Base-by-base conservation (phyloP, 2,113 vertebrate species). In the Anhinga anhinga region DNA sequence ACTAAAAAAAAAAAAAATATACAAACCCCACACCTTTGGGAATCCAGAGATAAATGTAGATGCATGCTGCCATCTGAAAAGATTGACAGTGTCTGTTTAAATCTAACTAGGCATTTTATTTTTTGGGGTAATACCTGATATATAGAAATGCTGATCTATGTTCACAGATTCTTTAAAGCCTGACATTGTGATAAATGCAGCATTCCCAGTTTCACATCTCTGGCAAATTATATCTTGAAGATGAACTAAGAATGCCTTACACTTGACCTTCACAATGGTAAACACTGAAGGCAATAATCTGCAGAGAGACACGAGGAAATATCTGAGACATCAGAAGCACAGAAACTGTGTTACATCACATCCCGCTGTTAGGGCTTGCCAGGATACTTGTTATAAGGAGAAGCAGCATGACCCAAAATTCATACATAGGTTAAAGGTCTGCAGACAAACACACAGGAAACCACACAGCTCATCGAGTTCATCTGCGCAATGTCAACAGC, bases 271-370 rank as follows among this genome's bases (percentile, higher is more conserved):
- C 86, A 72, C 82, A 53, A 65, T 0, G 8, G 36, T 82, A 91
- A 95, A 87, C 86, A 91, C 44, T 20, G 40, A 76, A 62, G 58
- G 45, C 58, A 85, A 77, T 25, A 93, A 91, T 86, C 95, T 95
- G 81, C 89, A 76, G 91, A 76, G 85, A 93, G 36, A 82, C 80
- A 69, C 10, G 1, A 91, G 96, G 94, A 97, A 95, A 61, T 50
- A 89, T 19, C 56, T 0, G 36, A 95, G 94, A 95, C 92, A 91
- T 72, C 77, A 94, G 94, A 96, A 87, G 83, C 65, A 36, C 72
- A 91, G 83, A 94, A 95, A 89, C 83, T 12, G 13, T 9, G 77
- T 87, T 95, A 93, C 81, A 95, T 94, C 94, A 96, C 70, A 95
- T 82, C 93, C 91, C 81, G 3, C 89, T 95, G 86, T 34, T 87